Conservation (phyloP, 2,888 invertebrate species). For the Conus canariensis region DNA sequence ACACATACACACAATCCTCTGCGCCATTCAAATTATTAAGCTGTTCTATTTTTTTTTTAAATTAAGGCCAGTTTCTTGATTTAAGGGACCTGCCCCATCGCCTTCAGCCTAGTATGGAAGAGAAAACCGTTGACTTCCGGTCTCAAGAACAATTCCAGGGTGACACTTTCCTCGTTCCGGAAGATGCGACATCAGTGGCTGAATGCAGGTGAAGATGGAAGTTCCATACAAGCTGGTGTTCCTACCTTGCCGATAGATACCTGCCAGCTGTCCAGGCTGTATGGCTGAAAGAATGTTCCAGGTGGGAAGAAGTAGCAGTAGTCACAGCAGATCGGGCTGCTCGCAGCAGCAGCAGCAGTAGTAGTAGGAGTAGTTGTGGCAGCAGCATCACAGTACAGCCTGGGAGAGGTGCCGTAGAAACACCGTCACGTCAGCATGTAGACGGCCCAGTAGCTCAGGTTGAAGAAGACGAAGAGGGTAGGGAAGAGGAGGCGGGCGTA, state of each 20-base stretch:
- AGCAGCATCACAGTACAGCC: neutral
- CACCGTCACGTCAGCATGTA: conserved; percentile 63
- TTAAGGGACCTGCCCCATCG: no score
- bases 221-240: neutral
- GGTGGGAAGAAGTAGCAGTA: neutral
- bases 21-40: no score
- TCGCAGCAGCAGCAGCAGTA: neutral
- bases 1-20: no score
- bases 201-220: neutral
- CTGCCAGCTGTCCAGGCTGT: no score
- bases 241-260: no score
- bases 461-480: conserved; percentile 96
- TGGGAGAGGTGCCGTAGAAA: neutral
- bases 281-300: no score
- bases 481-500: conserved; percentile 97
- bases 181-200: neutral
- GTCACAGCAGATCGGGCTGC: neutral
- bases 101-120: no score
- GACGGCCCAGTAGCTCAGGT: conserved; percentile 96
- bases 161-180: neutral
- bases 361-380: no score
- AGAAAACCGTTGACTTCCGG: no score
- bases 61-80: no score
- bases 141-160: no score
- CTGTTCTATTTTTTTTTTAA: no score